Percentiles rank a stretch among this genome's conserved stretches.
Conservation (phyloP, 2,888 invertebrate species). For the Sinhomidia bicolor region DNA sequence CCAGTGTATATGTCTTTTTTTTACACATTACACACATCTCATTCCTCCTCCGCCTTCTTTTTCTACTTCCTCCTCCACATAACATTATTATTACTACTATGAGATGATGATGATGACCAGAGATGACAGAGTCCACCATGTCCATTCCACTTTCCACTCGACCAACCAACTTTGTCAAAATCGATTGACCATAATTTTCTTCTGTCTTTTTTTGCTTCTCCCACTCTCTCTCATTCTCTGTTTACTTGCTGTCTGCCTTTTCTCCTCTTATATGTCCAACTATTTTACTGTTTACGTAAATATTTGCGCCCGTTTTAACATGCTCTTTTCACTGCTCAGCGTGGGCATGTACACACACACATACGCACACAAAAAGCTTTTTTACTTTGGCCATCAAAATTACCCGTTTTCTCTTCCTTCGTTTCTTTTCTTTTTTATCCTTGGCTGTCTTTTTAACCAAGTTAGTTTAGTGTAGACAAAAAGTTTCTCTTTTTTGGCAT, state of each 20-base stretch:
- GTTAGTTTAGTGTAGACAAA: background rate
- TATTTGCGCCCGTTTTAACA: background rate
- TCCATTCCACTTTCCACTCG: background rate
- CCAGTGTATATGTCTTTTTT: background rate
- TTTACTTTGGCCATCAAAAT: slow-evolving; percentile 41
- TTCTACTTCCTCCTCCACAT: background rate
- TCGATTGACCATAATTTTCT: slow-evolving; percentile 76
- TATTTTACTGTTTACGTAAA: background rate
- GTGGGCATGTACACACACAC: background rate
- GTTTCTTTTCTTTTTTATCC: too few species aligned
- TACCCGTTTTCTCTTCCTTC: slow-evolving; percentile 41
- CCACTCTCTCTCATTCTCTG: background rate
- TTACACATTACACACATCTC: background rate
- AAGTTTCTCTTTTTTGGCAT: background rate
- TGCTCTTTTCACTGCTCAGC: background rate
- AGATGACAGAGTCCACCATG: background rate
- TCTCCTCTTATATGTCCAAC: too few species aligned
- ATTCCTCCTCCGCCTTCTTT: background rate
- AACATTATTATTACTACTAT: background rate
- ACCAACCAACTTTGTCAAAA: slow-evolving; percentile 65
- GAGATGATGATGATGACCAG: slow-evolving; percentile 5
- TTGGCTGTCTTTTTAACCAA: slow-evolving; percentile 10
- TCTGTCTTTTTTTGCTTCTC: background rate
- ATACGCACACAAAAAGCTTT: too few species aligned
- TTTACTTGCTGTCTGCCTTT: background rate